A percentile compares a stretch with the other conserved stretches of the same genome.
Evolutionary conservation across 2,888 invertebrate species (phyloP).

Genomic region (Serrognathus titanus): DNA sequence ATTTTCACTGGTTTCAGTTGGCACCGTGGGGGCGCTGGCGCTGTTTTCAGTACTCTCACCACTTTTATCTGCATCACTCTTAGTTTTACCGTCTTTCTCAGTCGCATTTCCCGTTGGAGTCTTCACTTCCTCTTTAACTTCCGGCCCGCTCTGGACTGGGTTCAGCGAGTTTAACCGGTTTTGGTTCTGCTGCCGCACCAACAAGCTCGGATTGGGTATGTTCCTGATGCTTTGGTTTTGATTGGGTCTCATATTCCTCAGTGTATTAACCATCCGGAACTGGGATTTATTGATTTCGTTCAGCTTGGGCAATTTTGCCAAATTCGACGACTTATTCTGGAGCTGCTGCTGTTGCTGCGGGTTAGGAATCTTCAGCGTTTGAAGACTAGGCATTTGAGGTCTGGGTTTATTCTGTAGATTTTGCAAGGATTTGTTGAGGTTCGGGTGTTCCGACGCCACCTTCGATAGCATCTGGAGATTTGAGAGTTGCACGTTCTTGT

Average conservation of each 20-base stretch:
- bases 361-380: conserved; percentile 38
- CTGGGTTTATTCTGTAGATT: conserved; percentile 28
- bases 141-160: conserved; percentile 8
- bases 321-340: conserved; percentile 26
- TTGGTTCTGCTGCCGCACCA: conserved; percentile 56
- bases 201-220: conserved; percentile 61
- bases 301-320: conserved; percentile 47
- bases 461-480: conserved; percentile 57
- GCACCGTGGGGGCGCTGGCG: background rate
- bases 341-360: conserved; percentile 22
- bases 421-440: conserved; percentile 27
- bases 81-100: conserved; percentile 1
- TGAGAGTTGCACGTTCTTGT: conserved; percentile 31
- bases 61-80: conserved; percentile 1
- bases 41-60: conserved; percentile 8
- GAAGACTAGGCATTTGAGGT: conserved; percentile 42
- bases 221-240: conserved; percentile 60
- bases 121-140: background rate
- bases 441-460: conserved; percentile 43
- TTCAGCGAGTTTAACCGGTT: conserved; percentile 31
- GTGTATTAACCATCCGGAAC: conserved; percentile 35
- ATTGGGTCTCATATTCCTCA: conserved; percentile 41
- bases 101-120: background rate
- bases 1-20: background rate
- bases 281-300: conserved; percentile 49